Conservation (phyloP, 2,797 vertebrate genomes). For the Cyclura pinguis region DNA sequence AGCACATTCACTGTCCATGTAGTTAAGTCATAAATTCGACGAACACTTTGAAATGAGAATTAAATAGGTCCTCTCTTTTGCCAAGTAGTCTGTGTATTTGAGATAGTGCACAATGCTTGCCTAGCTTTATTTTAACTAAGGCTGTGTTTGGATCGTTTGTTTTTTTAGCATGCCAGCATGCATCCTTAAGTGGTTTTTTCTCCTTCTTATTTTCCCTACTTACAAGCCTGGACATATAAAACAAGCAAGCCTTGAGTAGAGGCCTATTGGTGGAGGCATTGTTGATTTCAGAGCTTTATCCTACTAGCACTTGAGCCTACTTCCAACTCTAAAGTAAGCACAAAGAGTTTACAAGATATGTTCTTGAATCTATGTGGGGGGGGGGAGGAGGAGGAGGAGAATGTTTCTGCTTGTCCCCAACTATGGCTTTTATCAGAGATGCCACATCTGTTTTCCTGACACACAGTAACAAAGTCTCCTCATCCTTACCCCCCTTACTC, state of each 20-base stretch:
- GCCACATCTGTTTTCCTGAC: not conserved
- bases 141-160: conserved; percentile 39
- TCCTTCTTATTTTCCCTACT: not conserved
- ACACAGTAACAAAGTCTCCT: not conserved
- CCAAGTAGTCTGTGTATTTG: conserved; percentile 28
- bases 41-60: conserved; percentile 18
- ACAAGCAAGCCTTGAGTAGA: conserved; percentile 15
- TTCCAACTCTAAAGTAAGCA: conserved; percentile 16
- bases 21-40: conserved; percentile 9
- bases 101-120: conserved; percentile 34
- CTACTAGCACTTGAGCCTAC: conserved; percentile 7
- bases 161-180: conserved; percentile 47
- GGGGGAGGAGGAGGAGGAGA: conserved; percentile 32
- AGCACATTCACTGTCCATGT: not conserved
- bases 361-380: conserved; percentile 8
- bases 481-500: not conserved
- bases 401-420: conserved; percentile 11
- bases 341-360: not conserved
- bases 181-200: conserved; percentile 14
- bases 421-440: conserved; percentile 18
- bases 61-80: conserved; percentile 23
- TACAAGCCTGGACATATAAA: conserved; percentile 34
- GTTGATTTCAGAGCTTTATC: conserved; percentile 25
- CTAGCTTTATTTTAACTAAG: conserved; percentile 37
- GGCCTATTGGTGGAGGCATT: conserved; percentile 15